Evolutionary conservation across 2,113 vertebrate species (phyloP).

Genomic region (Vulpes vulpes): DNA sequence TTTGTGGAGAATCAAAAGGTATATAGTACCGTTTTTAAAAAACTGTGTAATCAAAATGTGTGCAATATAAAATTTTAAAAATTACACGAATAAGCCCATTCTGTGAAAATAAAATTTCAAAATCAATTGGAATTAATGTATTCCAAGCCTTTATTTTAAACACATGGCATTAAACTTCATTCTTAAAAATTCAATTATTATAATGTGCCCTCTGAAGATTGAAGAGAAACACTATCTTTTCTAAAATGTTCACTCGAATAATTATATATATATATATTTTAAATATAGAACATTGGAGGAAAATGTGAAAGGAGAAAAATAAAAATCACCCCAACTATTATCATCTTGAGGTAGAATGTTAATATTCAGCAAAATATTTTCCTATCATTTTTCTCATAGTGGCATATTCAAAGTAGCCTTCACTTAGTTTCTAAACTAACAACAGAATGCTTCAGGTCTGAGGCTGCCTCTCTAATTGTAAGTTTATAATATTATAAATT

Average conservation of each 20-base stretch:
- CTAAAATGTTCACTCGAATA: slow-evolving; percentile 12
- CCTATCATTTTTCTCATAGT: not conserved
- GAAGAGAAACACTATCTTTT: slow-evolving; percentile 46
- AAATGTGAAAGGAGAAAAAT: not conserved
- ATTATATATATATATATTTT: not conserved
- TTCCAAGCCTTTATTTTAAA: slow-evolving; percentile 49
- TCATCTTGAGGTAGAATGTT: not conserved
- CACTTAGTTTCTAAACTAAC: slow-evolving; percentile 2
- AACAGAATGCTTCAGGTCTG: not conserved
- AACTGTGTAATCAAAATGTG: not conserved
- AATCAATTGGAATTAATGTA: slow-evolving; percentile 44
- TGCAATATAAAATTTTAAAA: slow-evolving; percentile 33
- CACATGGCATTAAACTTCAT: slow-evolving; percentile 26
- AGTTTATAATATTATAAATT: not conserved
- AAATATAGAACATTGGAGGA: not conserved
- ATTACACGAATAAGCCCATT: slow-evolving; percentile 1
- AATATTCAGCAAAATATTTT: not conserved
- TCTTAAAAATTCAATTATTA: slow-evolving; percentile 58
- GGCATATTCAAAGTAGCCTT: not conserved
- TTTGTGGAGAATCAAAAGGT: not conserved
- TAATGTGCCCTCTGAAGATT: slow-evolving; percentile 16
- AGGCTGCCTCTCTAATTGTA: not conserved
- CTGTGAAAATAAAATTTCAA: slow-evolving; percentile 50
- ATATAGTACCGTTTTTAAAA: not conserved
- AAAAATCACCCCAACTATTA: not conserved